Conservation (phyloP, 2,113 vertebrate species). For the Petromus typicus region DNA sequence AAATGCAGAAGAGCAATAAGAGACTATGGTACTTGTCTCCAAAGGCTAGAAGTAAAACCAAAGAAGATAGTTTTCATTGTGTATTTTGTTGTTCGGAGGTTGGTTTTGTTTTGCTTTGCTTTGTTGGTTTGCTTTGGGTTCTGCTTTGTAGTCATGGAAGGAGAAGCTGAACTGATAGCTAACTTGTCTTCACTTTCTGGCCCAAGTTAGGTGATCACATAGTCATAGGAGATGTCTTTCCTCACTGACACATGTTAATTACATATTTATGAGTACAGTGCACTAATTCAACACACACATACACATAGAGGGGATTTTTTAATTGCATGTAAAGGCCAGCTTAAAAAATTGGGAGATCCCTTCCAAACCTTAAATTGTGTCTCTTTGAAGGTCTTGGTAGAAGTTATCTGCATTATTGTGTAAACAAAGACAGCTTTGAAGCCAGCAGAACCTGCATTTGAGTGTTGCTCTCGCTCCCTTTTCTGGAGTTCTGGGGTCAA, state of each 20-base stretch:
- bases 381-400: not conserved
- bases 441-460: not conserved
- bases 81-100: not conserved
- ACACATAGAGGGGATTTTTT: not conserved
- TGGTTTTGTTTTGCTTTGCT: not conserved
- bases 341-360: conserved; percentile 27
- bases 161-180: conserved; percentile 7
- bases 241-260: not conserved
- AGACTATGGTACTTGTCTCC: not conserved
- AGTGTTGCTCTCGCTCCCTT: not conserved
- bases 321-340: not conserved
- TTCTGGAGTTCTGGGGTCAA: no score
- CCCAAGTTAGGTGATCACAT: not conserved
- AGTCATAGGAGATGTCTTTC: not conserved
- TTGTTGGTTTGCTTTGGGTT: not conserved
- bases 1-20: conserved; percentile 20
- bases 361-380: conserved; percentile 13
- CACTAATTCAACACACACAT: not conserved
- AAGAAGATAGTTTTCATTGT: not conserved
- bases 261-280: not conserved
- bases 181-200: conserved; percentile 10
- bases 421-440: conserved; percentile 1
- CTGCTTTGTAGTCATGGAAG: not conserved
- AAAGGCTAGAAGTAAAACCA: conserved; percentile 26
- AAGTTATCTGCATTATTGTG: not conserved